Evolutionary conservation across 1,140 invertebrate genomes (phyloP).

Genomic region (Epicauta chinensis): DNA sequence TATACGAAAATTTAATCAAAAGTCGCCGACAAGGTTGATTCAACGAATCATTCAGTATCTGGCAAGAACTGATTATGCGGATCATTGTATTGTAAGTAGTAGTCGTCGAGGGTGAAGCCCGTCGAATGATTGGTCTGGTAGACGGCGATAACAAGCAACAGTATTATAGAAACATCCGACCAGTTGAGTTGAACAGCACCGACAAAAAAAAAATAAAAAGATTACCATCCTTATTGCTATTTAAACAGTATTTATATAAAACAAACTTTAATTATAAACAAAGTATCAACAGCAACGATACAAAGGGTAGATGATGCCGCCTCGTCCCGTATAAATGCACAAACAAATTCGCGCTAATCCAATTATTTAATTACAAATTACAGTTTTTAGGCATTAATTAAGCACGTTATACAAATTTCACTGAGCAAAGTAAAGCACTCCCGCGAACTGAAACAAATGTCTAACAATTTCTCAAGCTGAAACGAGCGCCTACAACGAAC

Average conservation of each 20-base stretch:
- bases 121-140: conserved; percentile 22
- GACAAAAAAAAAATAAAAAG: not conserved
- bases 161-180: conserved; percentile 8
- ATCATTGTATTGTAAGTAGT: conserved; percentile 16
- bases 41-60: conserved; percentile 1
- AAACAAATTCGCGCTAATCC: conserved; percentile 22
- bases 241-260: not conserved
- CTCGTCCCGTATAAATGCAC: conserved; percentile 18
- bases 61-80: conserved; percentile 20
- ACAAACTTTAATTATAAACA: conserved; percentile 20
- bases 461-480: conserved; percentile 28
- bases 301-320: conserved; percentile 4
- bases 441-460: conserved; percentile 23
- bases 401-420: conserved; percentile 26
- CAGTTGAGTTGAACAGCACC: not conserved
- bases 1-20: not conserved
- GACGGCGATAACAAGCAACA: conserved; percentile 20
- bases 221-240: not conserved
- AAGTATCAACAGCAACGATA: conserved; percentile 12
- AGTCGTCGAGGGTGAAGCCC: conserved; percentile 8
- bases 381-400: conserved; percentile 29
- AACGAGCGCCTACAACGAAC: not conserved
- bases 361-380: conserved; percentile 30
- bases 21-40: not conserved
- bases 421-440: conserved; percentile 20